Conservation (phyloP, 2,113 vertebrate genomes). For the Scomber japonicus region DNA sequence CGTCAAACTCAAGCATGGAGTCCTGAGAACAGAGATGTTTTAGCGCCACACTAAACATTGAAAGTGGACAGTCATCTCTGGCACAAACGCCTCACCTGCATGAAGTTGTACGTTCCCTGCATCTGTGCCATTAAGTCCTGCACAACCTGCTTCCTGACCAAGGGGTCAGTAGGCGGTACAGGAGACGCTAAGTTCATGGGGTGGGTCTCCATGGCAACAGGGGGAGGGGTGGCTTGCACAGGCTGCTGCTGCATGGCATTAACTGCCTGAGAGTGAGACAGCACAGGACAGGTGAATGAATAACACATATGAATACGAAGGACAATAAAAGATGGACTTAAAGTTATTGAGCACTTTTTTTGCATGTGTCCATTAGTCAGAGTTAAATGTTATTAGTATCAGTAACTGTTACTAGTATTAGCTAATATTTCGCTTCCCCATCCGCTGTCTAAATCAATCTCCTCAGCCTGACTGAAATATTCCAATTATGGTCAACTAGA, state of each 20-base stretch:
- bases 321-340: too few species aligned
- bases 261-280: constrained; percentile 61
- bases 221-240: constrained; percentile 83
- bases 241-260: constrained; percentile 75
- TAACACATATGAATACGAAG: neutral
- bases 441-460: too few species aligned
- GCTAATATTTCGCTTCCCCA: too few species aligned
- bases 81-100: constrained; percentile 88
- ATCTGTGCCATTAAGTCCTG: constrained; percentile 99
- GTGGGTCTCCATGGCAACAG: constrained; percentile 89
- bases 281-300: neutral
- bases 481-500: neutral
- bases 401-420: too few species aligned
- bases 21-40: constrained; percentile 83
- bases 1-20: constrained; percentile 98
- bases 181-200: constrained; percentile 86
- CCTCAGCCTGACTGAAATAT: neutral
- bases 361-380: too few species aligned
- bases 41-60: neutral
- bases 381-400: neutral
- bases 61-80: neutral
- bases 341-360: too few species aligned
- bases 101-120: constrained; percentile 99
- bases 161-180: constrained; percentile 90
- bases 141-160: constrained; percentile 93